Conservation (phyloP, 1,140 invertebrate genomes). For the Ephestia elutella region DNA sequence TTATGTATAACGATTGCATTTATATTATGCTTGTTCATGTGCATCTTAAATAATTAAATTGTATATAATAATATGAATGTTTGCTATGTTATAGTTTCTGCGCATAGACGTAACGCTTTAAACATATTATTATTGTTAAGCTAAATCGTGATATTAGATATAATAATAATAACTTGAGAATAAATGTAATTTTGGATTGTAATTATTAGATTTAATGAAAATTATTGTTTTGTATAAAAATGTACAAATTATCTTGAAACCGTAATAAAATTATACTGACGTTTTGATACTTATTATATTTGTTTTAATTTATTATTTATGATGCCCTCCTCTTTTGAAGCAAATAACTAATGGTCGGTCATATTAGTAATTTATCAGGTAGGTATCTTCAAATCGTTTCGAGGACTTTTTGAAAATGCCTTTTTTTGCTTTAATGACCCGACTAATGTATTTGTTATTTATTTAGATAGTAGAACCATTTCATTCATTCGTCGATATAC, state of each 20-base stretch:
- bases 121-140: conserved; percentile 67
- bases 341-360: too few relatives aligned
- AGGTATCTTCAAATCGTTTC: too few relatives aligned
- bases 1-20: conserved; percentile 11
- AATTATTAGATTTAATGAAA: conserved; percentile 71
- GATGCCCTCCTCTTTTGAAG: too few relatives aligned
- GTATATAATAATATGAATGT: conserved; percentile 40
- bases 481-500: too few relatives aligned
- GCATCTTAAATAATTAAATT: conserved; percentile 18
- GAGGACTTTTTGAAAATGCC: too few relatives aligned
- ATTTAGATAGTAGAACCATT: too few relatives aligned
- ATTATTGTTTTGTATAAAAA: conserved; percentile 74
- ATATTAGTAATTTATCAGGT: too few relatives aligned
- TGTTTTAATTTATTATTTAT: conserved; percentile 43
- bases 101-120: conserved; percentile 54
- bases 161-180: conserved; percentile 70
- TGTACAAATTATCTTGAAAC: conserved; percentile 72
- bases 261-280: conserved; percentile 72
- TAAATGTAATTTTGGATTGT: conserved; percentile 73
- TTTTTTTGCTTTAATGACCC: too few relatives aligned
- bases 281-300: conserved; percentile 68
- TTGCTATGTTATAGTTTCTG: conserved; percentile 59
- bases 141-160: conserved; percentile 74
- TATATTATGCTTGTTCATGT: conserved; percentile 28
- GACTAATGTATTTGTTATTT: too few relatives aligned